Percentiles rank a stretch among this genome's conserved stretches.
These are phyloP conservation scores for Aulostomus chinensis DNA, from an alignment of 2,797 vertebrate genomes.

Conservation along the genomic window DNA sequence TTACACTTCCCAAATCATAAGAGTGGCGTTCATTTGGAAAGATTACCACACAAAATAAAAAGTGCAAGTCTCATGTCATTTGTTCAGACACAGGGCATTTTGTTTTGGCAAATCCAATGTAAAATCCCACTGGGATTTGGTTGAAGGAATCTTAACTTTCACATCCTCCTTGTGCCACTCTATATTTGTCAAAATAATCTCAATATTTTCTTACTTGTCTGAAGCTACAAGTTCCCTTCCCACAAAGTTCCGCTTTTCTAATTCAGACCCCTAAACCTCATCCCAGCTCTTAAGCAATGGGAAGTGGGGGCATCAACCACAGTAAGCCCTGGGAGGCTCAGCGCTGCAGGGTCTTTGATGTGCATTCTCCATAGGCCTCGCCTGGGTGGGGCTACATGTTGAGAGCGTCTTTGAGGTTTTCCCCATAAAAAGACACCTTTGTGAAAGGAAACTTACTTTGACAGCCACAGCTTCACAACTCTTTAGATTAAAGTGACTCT, in stretches of 20 bases:
- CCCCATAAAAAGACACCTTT: constrained; percentile 59
- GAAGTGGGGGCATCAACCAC: constrained; percentile 27
- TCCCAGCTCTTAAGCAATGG: constrained; percentile 21
- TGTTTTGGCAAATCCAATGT: too few species aligned
- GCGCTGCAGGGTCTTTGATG: constrained; percentile 66
- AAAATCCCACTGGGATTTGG: too few species aligned
- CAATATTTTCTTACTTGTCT: constrained; percentile 15
- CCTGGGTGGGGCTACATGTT: constrained; percentile 27
- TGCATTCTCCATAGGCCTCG: constrained; percentile 43
- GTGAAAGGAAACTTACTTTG: constrained; percentile 57
- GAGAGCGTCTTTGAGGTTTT: constrained; percentile 30
- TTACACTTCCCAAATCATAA: too few species aligned
- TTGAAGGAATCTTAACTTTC: too few species aligned
- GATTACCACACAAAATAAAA: too few species aligned
- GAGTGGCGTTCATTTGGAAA: too few species aligned
- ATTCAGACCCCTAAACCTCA: constrained; percentile 40
- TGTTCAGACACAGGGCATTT: too few species aligned
- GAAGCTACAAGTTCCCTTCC: constrained; percentile 8
- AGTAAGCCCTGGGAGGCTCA: constrained; percentile 43
- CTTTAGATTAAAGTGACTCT: constrained; percentile 50
- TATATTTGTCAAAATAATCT: too few species aligned
- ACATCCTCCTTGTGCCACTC: too few species aligned
- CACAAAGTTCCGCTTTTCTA: constrained; percentile 35
- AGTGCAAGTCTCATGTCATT: too few species aligned
- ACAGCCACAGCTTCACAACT: constrained; percentile 50